Conservation (phyloP, 1,140 invertebrate species). For the Drosophila lini region DNA sequence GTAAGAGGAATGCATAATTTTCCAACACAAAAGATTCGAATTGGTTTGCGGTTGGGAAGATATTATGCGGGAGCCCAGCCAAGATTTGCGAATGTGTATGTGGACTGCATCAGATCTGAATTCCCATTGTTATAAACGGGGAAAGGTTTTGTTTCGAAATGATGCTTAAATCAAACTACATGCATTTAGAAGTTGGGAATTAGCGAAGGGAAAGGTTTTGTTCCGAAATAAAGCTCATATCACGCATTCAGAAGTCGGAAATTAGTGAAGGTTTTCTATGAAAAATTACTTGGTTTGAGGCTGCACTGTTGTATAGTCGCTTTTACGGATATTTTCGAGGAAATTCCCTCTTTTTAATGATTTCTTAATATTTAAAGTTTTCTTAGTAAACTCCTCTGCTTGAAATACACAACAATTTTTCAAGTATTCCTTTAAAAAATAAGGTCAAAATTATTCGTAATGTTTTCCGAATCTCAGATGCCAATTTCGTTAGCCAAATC, state of each 20-base stretch:
- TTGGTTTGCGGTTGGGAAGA: constrained; percentile 31
- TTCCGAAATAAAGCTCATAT: too few species aligned
- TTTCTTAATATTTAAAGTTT: background rate
- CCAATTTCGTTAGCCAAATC: constrained; percentile 26
- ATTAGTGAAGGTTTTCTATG: background rate
- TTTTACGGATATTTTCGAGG: too few species aligned
- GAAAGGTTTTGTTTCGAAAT: background rate
- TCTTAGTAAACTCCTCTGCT: too few species aligned
- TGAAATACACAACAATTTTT: background rate
- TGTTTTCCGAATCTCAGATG: background rate
- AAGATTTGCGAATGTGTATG: background rate
- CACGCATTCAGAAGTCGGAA: background rate
- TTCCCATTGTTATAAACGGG: background rate
- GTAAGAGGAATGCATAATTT: constrained; percentile 51
- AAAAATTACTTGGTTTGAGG: background rate
- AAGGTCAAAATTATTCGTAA: background rate
- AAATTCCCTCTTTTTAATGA: too few species aligned
- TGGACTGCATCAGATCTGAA: constrained; percentile 7
- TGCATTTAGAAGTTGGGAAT: background rate
- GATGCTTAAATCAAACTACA: background rate
- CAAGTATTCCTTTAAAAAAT: background rate
- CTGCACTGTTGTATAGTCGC: too few species aligned
- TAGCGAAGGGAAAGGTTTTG: background rate
- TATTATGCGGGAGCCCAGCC: constrained; percentile 29
- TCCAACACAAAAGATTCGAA: constrained; percentile 28